Base-by-base conservation (phyloP, 1,140 invertebrate species). In the Centruroides sculpturatus region DNA sequence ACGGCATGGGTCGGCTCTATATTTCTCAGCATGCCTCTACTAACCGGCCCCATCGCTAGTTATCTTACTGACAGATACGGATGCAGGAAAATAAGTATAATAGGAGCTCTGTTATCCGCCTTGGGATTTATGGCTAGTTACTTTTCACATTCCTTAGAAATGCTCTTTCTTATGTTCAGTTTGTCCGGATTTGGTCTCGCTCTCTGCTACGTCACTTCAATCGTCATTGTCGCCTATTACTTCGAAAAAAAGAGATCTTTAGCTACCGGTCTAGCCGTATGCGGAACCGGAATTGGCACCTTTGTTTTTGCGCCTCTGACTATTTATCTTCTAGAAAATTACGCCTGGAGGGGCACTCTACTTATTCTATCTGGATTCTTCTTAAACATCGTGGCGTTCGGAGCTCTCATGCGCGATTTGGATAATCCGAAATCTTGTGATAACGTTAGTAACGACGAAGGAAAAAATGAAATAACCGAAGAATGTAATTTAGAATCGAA, bases 151-250 rank as follows among this genome's bases (percentile, higher is more conserved):
- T 67, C 60, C 35, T 57, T 71, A 9, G 67, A 69, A 46, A 63
- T 72, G 64, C 67, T 78, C 23, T 77, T 72, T 63, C 59, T 77
- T n/a, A 73, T 72, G 3, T 76, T 76, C 61, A 68, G 73, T 50
- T 59, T 78, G n/a, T 69, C 74, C 13, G 76, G 76, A 11, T 71
- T 75, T 59, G 77, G 77, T 5, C 69, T 79, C 50, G 75, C 77
- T 9, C 70, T 79, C 9, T 76, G 76, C 61, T 79, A 78, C 67
- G 89, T 94, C 3, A 85, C 90, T 2, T 87, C 87, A 0, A 86
- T 91, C 3, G 92, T 97, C 0, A 91, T 92, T 65, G 92, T 98
- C 4, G 91, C 92, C 3, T 94, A 93, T 71, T 98, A 96, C 72
- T 98, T 98, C 72, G 92, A 97, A 67, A 88, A 88, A 67, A 85